Evolutionary conservation across 2,113 vertebrate species (phyloP).

Genomic region (Erpornis zantholeuca): DNA sequence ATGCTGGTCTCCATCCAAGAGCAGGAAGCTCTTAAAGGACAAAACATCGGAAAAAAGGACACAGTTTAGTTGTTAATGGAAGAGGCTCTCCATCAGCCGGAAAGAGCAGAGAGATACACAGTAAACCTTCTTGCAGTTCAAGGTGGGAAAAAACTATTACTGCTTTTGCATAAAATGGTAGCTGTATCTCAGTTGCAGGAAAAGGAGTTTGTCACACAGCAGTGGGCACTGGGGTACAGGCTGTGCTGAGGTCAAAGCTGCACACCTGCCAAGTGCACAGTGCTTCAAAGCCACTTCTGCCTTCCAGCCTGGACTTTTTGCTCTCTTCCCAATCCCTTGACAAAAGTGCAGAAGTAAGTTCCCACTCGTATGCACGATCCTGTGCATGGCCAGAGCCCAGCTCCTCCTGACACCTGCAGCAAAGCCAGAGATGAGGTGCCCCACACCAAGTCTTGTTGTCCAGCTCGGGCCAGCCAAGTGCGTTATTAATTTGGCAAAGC

Average conservation of each 20-base stretch:
- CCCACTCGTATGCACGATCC: too few relatives aligned
- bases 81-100: accelerated
- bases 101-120: accelerated
- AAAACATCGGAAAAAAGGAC: not conserved
- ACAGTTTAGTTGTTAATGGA: not conserved
- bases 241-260: not conserved
- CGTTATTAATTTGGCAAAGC: not conserved
- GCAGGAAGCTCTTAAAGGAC: not conserved
- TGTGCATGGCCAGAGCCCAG: accelerated
- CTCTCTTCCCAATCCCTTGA: not conserved
- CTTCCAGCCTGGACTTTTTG: not conserved
- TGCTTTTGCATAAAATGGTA: not conserved
- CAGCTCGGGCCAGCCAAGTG: not conserved
- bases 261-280: accelerated
- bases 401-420: not conserved
- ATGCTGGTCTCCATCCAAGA: not conserved
- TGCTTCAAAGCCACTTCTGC: not conserved
- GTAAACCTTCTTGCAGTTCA: not conserved
- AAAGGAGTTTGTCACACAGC: not conserved
- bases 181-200: not conserved
- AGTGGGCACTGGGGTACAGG: accelerated
- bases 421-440: not conserved
- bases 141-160: accelerated
- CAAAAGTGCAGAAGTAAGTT: not conserved
- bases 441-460: accelerated